phyloP scores from a whole-genome alignment of 2,888 invertebrate genomes.

The Phengaris arion region DNA sequence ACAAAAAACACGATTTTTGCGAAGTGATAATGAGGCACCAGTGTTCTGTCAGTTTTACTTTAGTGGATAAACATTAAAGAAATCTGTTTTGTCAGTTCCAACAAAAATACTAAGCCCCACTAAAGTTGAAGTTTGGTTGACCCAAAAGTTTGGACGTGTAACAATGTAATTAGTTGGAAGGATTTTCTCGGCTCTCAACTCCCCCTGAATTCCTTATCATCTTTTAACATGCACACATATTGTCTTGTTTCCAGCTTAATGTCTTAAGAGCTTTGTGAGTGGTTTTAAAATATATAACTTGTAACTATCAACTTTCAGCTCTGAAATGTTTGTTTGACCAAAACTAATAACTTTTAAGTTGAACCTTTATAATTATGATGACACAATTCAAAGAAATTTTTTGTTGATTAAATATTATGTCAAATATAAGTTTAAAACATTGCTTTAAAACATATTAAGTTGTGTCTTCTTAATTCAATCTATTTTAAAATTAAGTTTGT shows the following conservation, averaged over 20 bases:
- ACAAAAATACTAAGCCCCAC: slow-evolving; percentile 36
- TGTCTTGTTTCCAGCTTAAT: not conserved
- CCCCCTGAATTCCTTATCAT: slow-evolving; percentile 69
- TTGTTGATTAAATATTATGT: too few relatives aligned
- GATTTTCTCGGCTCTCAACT: slow-evolving; percentile 61
- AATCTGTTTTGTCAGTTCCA: slow-evolving; percentile 36
- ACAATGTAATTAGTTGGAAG: slow-evolving; percentile 74
- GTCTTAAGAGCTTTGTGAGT: slow-evolving; percentile 21
- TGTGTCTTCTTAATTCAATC: too few relatives aligned
- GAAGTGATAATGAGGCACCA: slow-evolving; percentile 6
- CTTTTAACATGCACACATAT: slow-evolving; percentile 34
- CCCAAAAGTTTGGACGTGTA: slow-evolving; percentile 75
- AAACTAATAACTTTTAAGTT: too few relatives aligned
- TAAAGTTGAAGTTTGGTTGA: slow-evolving; percentile 62
- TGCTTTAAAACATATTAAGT: too few relatives aligned
- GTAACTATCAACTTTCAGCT: not conserved
- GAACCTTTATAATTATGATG: too few relatives aligned
- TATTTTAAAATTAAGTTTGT: too few relatives aligned
- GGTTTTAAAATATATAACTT: slow-evolving; percentile 2
- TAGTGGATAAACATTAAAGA: slow-evolving; percentile 28
- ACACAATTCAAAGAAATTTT: too few relatives aligned
- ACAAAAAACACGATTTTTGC: not conserved
- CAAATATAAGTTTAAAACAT: too few relatives aligned
- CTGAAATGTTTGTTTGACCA: not conserved
- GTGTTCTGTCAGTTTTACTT: slow-evolving; percentile 2